Base-by-base conservation (phyloP, 2,888 invertebrate genomes). In the Nineta flava region DNA sequence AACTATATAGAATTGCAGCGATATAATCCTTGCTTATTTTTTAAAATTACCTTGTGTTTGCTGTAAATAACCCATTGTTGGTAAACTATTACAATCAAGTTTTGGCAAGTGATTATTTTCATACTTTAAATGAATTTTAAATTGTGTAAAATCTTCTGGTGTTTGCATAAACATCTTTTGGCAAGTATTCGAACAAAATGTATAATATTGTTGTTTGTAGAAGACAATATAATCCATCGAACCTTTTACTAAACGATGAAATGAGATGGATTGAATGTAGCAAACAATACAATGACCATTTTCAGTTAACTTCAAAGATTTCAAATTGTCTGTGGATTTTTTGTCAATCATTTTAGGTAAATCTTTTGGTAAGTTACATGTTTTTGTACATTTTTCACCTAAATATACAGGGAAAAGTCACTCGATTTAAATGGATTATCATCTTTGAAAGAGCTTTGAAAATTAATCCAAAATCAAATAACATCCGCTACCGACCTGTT, bases 261-360 rank as follows among this genome's bases (percentile, higher is more conserved):
- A 56, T 3, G 76, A 75, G 51, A 73, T 61, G 55, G 71, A 68
- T 53, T 74, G 70, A 45, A 72, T 71, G 57, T 77, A 80, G 26
- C 76, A 76, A 1, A 80, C 76, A 21, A 77, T 66, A 58, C 82
- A 82, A 51, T 70, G 61, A 1, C 81, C 81, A 52, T 71, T 64
- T 61, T 72, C 26, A 26, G 26, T 7, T 5, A 26, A 26, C 7
- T 26, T 26, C 7, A 26, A 26, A 7, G 26, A 3, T 26, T 26
- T 26, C 7, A 26, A 6, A 26, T 26, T 7, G 26, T 6, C 26
- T 7, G 7, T 7, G 3, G 26, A 26, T 7, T 26, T 26, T 26
- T 26, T 26, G 7, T 26, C 26, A 26, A 26, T 34, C 9, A 57
- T 51, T 43, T 57, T 64, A 0, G 81, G 77, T 21, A 75, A 60